A percentile compares a stretch with the other conserved stretches of the same genome.
phyloP scores from a whole-genome alignment of 2,888 invertebrate species.

The Rhabditoides inermis region DNA sequence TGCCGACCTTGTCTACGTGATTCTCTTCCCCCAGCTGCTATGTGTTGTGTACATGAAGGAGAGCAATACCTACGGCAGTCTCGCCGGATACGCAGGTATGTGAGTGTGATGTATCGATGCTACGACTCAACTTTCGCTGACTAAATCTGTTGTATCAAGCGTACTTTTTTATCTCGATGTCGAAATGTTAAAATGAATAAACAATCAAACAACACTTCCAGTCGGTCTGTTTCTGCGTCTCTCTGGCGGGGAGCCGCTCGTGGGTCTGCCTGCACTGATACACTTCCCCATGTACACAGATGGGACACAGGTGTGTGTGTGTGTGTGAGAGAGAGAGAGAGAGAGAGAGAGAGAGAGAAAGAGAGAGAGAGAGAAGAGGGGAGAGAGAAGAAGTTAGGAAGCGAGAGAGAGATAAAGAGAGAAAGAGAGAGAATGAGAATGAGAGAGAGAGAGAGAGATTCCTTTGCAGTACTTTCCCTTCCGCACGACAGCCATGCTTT shows the following conservation, averaged over 20 bases:
- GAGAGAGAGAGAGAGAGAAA: neutral
- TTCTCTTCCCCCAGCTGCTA: slow-evolving; percentile 90
- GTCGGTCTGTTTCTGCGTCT: slow-evolving; percentile 62
- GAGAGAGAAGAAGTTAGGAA: slow-evolving; percentile 50
- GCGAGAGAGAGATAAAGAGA: too few species aligned
- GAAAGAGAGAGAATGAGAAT: too few species aligned
- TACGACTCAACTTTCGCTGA: neutral
- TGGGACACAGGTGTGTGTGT: too few species aligned
- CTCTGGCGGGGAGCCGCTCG: slow-evolving; percentile 76
- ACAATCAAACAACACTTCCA: slow-evolving; percentile 6
- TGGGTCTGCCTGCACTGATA: slow-evolving; percentile 74
- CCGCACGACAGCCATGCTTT: slow-evolving; percentile 83
- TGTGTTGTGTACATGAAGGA: slow-evolving; percentile 93
- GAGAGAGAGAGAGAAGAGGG: too few species aligned
- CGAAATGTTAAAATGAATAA: too few species aligned
- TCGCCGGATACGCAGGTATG: slow-evolving; percentile 56
- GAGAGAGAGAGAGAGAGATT: too few species aligned
- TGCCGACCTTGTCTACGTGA: slow-evolving; percentile 95
- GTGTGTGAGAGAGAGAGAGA: slow-evolving; percentile 52
- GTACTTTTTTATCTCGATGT: neutral
- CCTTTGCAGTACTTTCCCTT: slow-evolving; percentile 90
- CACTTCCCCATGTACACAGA: slow-evolving; percentile 69
- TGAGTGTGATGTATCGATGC: neutral
- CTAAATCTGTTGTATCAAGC: neutral
- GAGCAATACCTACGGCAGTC: slow-evolving; percentile 93